Conservation (phyloP, 2,113 vertebrate species). For the Choloepus hoffmanni region DNA sequence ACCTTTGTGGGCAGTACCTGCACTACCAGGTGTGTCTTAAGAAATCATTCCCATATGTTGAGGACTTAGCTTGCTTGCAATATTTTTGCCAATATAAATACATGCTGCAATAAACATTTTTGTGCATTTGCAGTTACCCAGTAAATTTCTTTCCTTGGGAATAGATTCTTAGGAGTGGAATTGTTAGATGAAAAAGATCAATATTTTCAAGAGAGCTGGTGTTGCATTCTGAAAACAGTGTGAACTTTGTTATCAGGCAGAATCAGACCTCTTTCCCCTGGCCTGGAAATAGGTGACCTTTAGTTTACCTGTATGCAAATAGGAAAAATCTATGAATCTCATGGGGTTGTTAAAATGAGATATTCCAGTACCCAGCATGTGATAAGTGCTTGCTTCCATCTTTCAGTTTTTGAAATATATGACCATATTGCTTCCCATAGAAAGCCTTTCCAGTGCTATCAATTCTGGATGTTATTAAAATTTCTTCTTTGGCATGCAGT, state of each 20-base stretch:
- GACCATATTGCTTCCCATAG: neutral
- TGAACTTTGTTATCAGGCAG: neutral
- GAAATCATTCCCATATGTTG: neutral
- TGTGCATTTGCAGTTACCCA: neutral
- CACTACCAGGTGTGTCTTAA: neutral
- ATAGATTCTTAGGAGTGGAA: neutral
- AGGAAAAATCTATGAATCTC: neutral
- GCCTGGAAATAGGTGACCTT: neutral
- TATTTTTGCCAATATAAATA: neutral
- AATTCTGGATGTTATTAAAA: neutral
- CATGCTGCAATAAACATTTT: neutral
- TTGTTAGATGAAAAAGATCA: neutral
- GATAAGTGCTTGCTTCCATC: neutral
- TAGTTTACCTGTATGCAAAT: neutral
- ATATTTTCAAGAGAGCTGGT: neutral
- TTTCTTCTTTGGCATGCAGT: neutral
- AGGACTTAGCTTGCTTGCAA: neutral
- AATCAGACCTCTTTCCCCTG: neutral
- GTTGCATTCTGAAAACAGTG: neutral
- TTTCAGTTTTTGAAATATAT: neutral
- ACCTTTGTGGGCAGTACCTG: too few relatives aligned
- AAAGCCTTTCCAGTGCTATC: neutral
- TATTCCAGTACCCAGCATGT: neutral
- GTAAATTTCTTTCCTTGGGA: neutral
- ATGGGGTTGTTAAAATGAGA: neutral